A percentile compares a stretch with the other conserved stretches of the same genome.
phyloP scores from a whole-genome alignment of 2,797 vertebrate species.

The Amblyopsis hoosieri region DNA sequence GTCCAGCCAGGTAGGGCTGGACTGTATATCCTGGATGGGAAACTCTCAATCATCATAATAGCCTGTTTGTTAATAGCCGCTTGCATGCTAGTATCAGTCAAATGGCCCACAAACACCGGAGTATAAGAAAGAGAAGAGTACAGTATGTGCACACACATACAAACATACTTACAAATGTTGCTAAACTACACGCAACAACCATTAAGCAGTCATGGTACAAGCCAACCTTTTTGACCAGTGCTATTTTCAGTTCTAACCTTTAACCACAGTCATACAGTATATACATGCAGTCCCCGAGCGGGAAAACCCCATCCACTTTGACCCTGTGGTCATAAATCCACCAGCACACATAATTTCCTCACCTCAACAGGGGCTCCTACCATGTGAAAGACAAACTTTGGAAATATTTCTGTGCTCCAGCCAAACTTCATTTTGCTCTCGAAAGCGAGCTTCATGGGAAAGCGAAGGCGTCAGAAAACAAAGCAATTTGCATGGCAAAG shows the following conservation, averaged over 20 bases:
- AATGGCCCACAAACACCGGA: not conserved
- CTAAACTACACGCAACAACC: not conserved
- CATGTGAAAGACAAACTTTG: slow-evolving; percentile 35
- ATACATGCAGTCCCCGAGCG: slow-evolving; percentile 1
- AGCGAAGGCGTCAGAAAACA: slow-evolving; percentile 36
- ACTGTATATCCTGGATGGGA: too few relatives aligned
- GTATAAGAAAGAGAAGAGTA: not conserved
- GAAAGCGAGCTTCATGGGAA: slow-evolving; percentile 27
- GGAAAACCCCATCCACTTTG: slow-evolving; percentile 29
- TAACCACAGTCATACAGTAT: slow-evolving; percentile 20
- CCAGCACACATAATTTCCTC: slow-evolving; percentile 20
- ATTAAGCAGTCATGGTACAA: slow-evolving; percentile 14
- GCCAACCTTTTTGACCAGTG: slow-evolving; percentile 15
- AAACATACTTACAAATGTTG: not conserved
- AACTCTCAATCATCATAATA: too few relatives aligned
- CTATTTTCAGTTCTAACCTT: slow-evolving; percentile 16
- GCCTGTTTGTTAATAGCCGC: too few relatives aligned
- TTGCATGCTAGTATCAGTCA: not conserved
- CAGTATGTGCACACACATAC: not conserved
- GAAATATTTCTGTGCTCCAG: slow-evolving; percentile 23
- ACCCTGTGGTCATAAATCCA: slow-evolving; percentile 47
- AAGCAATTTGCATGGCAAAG: slow-evolving; percentile 65
- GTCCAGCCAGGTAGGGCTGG: not conserved
- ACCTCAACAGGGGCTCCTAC: slow-evolving; percentile 26
- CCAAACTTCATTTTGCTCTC: slow-evolving; percentile 32